Conservation (phyloP, 2,113 vertebrate species). For the Chelonoidis abingdonii region DNA sequence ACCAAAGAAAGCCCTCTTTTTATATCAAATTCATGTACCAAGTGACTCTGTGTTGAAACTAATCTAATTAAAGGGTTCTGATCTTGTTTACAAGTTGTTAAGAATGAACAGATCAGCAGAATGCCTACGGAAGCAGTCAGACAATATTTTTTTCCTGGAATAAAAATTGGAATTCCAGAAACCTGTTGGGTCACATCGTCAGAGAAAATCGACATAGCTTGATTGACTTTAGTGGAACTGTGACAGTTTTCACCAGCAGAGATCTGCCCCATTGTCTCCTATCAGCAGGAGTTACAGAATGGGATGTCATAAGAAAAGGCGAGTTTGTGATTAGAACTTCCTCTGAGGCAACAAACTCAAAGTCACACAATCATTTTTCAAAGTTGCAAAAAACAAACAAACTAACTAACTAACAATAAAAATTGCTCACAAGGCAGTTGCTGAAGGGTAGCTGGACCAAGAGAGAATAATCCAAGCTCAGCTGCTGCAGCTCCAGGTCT, state of each 20-base stretch:
- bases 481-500: background rate
- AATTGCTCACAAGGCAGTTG: background rate
- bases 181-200: background rate
- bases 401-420: background rate
- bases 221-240: background rate
- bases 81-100: background rate
- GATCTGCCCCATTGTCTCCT: background rate
- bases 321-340: background rate
- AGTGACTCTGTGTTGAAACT: background rate
- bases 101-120: background rate
- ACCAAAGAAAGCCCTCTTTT: constrained; percentile 28
- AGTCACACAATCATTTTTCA: background rate
- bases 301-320: background rate
- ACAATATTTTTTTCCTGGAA: constrained; percentile 17
- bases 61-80: background rate
- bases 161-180: background rate
- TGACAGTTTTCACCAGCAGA: background rate
- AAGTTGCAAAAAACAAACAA: constrained; percentile 27
- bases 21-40: background rate
- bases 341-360: constrained; percentile 12
- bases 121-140: background rate
- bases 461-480: background rate
- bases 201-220: background rate
- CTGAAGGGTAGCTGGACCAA: background rate
- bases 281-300: background rate